phyloP scores from a whole-genome alignment of 2,113 vertebrate genomes.

The Tauraco erythrolophus region DNA sequence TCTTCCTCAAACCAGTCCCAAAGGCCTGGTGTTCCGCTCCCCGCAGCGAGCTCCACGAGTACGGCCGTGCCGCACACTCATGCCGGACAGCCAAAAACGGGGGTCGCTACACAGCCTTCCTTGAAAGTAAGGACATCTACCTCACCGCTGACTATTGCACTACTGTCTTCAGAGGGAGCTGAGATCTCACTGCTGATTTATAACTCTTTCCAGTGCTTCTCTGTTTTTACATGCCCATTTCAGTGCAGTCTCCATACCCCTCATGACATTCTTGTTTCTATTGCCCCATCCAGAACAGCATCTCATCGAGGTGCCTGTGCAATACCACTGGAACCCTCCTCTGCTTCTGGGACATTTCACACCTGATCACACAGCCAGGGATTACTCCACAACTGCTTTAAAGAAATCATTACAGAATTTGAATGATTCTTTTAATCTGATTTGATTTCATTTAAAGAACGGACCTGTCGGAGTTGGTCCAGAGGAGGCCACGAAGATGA shows the following conservation, averaged over 20 bases:
- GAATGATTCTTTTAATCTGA: background rate
- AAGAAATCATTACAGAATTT: background rate
- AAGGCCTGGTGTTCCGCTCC: too few relatives aligned
- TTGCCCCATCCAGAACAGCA: background rate
- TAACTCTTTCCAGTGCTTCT: background rate
- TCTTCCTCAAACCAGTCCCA: background rate
- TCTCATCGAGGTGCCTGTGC: background rate
- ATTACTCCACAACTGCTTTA: background rate
- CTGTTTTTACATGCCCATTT: background rate
- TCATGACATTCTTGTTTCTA: background rate
- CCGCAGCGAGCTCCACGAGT: background rate
- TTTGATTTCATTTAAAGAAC: background rate
- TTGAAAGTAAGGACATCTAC: background rate
- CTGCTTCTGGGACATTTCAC: background rate
- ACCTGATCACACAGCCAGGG: background rate
- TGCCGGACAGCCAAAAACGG: fast-evolving
- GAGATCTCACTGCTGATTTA: background rate
- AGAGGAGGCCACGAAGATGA: too few relatives aligned
- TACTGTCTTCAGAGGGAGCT: background rate
- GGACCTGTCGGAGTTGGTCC: too few relatives aligned
- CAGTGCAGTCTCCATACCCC: background rate
- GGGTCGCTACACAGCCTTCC: background rate
- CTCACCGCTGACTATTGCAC: background rate
- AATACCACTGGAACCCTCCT: background rate
- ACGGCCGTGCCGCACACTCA: fast-evolving